Evolutionary conservation across 2,797 vertebrate genomes (phyloP).

Genomic region (Steatocranus sp.): DNA sequence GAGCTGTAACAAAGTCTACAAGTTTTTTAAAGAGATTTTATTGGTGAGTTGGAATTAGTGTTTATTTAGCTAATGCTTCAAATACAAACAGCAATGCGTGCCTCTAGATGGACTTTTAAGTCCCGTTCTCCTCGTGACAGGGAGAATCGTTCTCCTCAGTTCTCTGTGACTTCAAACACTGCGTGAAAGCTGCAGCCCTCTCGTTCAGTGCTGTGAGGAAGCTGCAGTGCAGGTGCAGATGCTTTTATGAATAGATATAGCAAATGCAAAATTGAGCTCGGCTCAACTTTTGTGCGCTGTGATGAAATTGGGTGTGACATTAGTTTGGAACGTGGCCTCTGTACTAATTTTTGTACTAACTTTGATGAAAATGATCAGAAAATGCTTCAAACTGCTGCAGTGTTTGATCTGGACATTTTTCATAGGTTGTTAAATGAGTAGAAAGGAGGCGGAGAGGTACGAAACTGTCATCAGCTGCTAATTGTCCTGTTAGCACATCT

Average conservation of each 20-base stretch:
- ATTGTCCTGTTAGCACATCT: fast-evolving
- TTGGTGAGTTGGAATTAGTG: neutral
- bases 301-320: neutral
- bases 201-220: neutral
- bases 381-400: neutral
- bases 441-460: fast-evolving
- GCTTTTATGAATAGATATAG: neutral
- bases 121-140: neutral
- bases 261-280: neutral
- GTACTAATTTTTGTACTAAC: neutral
- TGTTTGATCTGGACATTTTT: neutral
- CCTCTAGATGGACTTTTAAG: fast-evolving
- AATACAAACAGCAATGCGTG: neutral
- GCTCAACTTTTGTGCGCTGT: neutral
- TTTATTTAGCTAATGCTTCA: neutral
- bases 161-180: neutral
- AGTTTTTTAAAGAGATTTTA: neutral
- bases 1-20: neutral
- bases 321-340: neutral
- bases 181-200: neutral
- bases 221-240: neutral
- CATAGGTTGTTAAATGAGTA: neutral
- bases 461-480: neutral
- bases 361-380: neutral
- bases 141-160: neutral